phyloP scores from a whole-genome alignment of 2,113 vertebrate genomes.

The Lichenostomus cassidix region DNA sequence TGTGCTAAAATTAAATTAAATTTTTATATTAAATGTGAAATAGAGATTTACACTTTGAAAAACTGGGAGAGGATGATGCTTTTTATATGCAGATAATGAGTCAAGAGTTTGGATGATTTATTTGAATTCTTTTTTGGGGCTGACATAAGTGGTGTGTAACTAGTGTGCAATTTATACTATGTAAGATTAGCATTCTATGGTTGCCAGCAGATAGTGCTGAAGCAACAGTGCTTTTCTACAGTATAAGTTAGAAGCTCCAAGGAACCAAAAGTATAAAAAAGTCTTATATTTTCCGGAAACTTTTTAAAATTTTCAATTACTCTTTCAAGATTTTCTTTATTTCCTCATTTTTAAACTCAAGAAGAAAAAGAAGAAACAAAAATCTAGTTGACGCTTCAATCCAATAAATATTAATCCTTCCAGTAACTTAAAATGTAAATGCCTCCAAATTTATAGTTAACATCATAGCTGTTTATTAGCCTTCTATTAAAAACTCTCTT shows the following conservation, averaged over 20 bases:
- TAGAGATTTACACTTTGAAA: neutral
- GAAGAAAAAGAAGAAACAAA: neutral
- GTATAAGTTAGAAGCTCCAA: neutral
- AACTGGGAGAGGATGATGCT: neutral
- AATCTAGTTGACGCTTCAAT: neutral
- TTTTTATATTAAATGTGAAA: neutral
- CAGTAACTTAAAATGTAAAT: neutral
- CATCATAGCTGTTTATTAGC: neutral
- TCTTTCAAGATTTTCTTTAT: neutral
- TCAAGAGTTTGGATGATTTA: neutral
- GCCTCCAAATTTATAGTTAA: neutral
- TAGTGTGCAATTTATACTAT: neutral
- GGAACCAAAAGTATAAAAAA: neutral
- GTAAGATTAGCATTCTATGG: fast-evolving
- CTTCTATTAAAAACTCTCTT: neutral
- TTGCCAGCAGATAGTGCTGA: neutral
- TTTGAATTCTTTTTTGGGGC: neutral
- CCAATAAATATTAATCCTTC: neutral
- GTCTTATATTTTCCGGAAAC: neutral
- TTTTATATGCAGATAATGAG: neutral
- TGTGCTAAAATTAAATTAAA: neutral
- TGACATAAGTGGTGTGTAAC: neutral
- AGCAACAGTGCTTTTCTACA: neutral
- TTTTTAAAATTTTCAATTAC: neutral
- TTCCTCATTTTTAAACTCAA: neutral